These are phyloP conservation scores for Coregonus ussuriensis DNA, from an alignment of 2,797 vertebrate genomes.

Conservation along the genomic window DNA sequence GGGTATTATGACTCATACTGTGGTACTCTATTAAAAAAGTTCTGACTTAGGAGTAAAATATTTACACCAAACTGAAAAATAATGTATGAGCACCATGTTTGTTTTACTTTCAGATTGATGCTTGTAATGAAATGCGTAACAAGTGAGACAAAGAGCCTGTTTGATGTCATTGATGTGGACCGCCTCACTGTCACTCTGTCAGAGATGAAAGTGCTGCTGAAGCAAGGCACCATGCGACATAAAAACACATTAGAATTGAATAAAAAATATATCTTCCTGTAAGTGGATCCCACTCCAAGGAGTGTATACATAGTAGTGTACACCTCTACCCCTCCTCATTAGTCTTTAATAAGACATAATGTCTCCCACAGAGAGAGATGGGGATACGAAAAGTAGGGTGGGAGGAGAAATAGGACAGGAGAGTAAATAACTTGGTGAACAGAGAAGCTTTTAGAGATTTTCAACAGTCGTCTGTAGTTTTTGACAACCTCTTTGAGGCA, in stretches of 20 bases:
- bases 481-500: not conserved
- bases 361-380: conserved; percentile 2
- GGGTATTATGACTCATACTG: too few relatives aligned
- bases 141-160: too few relatives aligned
- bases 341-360: conserved; percentile 20
- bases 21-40: too few relatives aligned
- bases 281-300: conserved; percentile 16
- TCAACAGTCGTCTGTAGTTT: not conserved
- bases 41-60: not conserved
- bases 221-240: conserved; percentile 37
- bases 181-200: not conserved
- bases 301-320: conserved; percentile 28
- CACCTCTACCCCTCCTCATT: conserved; percentile 25
- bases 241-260: conserved; percentile 17
- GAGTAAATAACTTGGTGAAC: not conserved
- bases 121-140: too few relatives aligned
- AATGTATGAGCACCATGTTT: too few relatives aligned
- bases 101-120: too few relatives aligned
- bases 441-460: not conserved
- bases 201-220: conserved; percentile 10
- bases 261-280: not conserved
- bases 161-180: too few relatives aligned
- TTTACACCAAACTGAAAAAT: too few relatives aligned
- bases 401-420: too few relatives aligned
- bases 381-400: not conserved